These are phyloP conservation scores for Acleris literana DNA, from an alignment of 2,888 invertebrate genomes.

Conservation along the genomic window DNA sequence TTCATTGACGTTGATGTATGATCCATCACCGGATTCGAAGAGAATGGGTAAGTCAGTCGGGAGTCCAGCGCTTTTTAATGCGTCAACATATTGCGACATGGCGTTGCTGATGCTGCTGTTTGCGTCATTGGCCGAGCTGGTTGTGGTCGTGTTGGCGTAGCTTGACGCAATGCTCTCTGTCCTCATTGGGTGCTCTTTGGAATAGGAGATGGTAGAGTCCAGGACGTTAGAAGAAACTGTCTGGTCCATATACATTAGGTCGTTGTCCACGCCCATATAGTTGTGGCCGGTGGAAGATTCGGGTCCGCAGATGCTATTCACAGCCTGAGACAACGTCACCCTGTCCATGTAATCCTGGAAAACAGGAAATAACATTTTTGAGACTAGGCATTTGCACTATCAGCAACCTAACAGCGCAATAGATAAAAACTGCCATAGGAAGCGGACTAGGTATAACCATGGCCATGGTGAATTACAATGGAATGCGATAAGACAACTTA, in stretches of 20 bases:
- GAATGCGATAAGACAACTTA: too few species aligned
- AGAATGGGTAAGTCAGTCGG: conserved; percentile 83
- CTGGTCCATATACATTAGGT: conserved; percentile 75
- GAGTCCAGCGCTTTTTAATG: conserved; percentile 73
- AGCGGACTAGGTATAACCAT: too few species aligned
- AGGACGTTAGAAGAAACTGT: conserved; percentile 63
- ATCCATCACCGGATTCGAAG: conserved; percentile 86
- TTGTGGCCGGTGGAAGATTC: conserved; percentile 58
- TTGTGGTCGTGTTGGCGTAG: conserved; percentile 57
- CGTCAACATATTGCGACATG: conserved; percentile 80
- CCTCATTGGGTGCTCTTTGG: conserved; percentile 59
- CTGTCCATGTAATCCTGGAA: conserved; percentile 77
- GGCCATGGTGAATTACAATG: too few species aligned
- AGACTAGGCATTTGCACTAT: too few species aligned
- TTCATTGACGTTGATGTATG: conserved; percentile 85
- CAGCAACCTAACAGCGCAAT: too few species aligned
- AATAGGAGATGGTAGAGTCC: conserved; percentile 60
- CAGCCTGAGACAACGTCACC: conserved; percentile 74
- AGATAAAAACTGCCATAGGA: too few species aligned
- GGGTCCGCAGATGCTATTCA: conserved; percentile 74
- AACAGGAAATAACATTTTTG: conserved; percentile 2
- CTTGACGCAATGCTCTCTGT: conserved; percentile 65
- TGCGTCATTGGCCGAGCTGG: conserved; percentile 52
- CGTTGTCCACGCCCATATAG: conserved; percentile 71
- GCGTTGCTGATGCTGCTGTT: conserved; percentile 65